These are phyloP conservation scores for Parochlus steinenii DNA, from an alignment of 2,888 invertebrate species.

Conservation along the genomic window DNA sequence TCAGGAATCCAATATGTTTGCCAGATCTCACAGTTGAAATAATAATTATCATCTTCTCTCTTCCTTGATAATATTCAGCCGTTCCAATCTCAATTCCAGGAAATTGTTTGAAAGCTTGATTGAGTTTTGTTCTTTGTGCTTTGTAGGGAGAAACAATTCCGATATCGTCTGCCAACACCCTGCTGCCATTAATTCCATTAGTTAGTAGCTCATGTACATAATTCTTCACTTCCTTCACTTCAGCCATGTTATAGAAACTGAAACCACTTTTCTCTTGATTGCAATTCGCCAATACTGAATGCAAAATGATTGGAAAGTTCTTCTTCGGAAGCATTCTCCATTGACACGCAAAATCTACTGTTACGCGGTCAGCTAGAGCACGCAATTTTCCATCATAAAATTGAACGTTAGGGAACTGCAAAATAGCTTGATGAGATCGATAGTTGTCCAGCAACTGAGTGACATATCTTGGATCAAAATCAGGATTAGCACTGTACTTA, in stretches of 20 bases:
- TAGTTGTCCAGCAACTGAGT: conserved; percentile 61
- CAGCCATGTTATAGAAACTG: conserved; percentile 41
- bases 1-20: conserved; percentile 1
- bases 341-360: conserved; percentile 18
- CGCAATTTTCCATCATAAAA: conserved; percentile 52
- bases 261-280: conserved; percentile 29
- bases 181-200: conserved; percentile 30
- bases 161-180: conserved; percentile 32
- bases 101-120: conserved; percentile 14
- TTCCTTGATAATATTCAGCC: conserved; percentile 77
- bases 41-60: conserved; percentile 65
- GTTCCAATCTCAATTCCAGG: conserved; percentile 52
- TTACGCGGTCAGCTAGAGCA: not conserved
- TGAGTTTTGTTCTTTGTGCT: conserved; percentile 13
- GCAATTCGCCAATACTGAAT: conserved; percentile 39
- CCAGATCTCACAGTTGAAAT: conserved; percentile 60
- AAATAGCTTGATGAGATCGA: conserved; percentile 48
- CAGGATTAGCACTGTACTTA: conserved; percentile 23
- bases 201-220: conserved; percentile 38
- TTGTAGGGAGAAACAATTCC: conserved; percentile 43
- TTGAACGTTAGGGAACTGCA: conserved; percentile 47
- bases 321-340: conserved; percentile 32
- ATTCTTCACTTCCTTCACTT: conserved; percentile 37
- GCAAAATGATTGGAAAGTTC: conserved; percentile 40
- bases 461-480: conserved; percentile 40